These are phyloP conservation scores for Troides oblongomaculatus DNA, from an alignment of 2,888 invertebrate species.

Conservation along the genomic window DNA sequence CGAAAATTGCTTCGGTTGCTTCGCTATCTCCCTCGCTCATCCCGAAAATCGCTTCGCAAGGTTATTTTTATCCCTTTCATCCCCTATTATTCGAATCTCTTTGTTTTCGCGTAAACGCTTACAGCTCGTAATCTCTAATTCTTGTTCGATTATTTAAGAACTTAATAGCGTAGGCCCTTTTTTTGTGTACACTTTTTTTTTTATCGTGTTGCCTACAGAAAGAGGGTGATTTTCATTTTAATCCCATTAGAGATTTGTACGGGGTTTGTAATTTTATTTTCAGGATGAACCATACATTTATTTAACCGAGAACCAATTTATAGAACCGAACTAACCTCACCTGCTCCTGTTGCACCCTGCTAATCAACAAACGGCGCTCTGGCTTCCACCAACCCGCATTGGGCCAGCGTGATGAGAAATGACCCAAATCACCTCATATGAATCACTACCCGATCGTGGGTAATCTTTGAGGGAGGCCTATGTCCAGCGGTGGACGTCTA, in stretches of 20 bases:
- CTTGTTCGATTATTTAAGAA: constrained; percentile 36
- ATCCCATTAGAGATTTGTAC: neutral
- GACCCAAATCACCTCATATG: no score
- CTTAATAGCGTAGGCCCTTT: constrained; percentile 27
- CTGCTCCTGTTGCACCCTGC: no score
- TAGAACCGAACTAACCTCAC: no score
- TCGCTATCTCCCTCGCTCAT: constrained; percentile 36
- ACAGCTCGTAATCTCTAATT: constrained; percentile 37
- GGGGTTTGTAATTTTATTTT: no score
- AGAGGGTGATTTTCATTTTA: neutral
- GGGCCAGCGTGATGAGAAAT: no score
- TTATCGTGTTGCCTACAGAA: neutral
- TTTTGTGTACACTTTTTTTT: constrained; percentile 9
- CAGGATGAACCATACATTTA: no score
- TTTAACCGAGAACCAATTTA: no score
- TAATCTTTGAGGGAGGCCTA: no score
- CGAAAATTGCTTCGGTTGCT: constrained; percentile 43
- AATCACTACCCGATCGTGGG: no score
- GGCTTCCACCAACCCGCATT: no score
- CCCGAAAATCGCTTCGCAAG: constrained; percentile 35
- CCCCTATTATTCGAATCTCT: constrained; percentile 39
- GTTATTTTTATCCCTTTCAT: constrained; percentile 34
- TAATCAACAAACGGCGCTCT: no score
- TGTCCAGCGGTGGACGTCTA: no score
- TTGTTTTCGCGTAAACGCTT: constrained; percentile 43